phyloP scores from a whole-genome alignment of 2,797 vertebrate genomes.

The Pseudomugil tenellus region DNA sequence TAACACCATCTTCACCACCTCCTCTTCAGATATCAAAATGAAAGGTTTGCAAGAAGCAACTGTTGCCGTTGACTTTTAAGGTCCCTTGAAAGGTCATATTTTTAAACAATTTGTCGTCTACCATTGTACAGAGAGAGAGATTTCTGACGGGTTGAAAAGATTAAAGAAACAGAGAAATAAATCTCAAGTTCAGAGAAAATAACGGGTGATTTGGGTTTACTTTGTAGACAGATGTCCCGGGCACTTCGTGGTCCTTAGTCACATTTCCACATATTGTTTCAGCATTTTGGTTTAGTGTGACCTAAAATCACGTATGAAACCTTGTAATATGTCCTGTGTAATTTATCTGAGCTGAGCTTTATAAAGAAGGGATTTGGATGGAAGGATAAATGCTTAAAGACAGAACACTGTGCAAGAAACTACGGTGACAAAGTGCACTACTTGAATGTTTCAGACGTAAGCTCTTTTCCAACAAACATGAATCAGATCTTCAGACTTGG shows the following conservation, averaged over 20 bases:
- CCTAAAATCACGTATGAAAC: not conserved
- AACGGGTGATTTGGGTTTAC: not conserved
- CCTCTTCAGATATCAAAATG: constrained; percentile 45
- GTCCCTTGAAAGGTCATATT: not conserved
- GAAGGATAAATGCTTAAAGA: not conserved
- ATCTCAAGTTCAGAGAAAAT: not conserved
- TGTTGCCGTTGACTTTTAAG: not conserved
- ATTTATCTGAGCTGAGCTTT: not conserved
- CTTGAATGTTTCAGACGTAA: no score
- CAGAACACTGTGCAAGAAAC: not conserved
- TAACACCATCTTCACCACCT: constrained; percentile 5
- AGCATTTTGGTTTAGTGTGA: not conserved
- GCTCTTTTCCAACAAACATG: no score
- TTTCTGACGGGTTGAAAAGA: not conserved
- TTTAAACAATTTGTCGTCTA: not conserved
- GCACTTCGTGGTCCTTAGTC: no score
- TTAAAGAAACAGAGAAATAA: no score
- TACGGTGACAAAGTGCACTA: no score
- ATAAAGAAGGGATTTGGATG: not conserved
- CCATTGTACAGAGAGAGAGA: not conserved
- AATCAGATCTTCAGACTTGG: no score
- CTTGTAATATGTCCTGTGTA: not conserved
- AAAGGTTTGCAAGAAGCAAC: constrained; percentile 26
- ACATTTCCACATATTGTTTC: not conserved
- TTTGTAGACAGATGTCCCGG: not conserved